phyloP scores from a whole-genome alignment of 2,888 invertebrate genomes.

The Doris montereyensis region DNA sequence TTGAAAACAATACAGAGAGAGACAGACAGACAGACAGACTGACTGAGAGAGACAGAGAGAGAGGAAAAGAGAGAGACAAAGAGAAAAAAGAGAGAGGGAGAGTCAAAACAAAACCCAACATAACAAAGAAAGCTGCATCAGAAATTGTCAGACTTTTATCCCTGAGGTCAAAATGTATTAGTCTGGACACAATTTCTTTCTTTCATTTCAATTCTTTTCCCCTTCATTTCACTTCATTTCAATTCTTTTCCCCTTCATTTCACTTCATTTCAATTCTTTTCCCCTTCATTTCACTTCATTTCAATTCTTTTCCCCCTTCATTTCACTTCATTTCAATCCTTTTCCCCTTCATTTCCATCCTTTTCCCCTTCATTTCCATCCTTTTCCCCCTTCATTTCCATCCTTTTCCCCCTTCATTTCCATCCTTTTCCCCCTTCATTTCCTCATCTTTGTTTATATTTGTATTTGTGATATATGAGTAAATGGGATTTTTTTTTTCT shows the following conservation, averaged over 20 bases:
- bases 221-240: background rate
- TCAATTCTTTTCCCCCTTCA: background rate
- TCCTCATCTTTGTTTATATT: background rate
- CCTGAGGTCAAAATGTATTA: too few species aligned
- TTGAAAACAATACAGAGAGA: background rate
- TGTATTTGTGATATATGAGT: too few species aligned
- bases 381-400: too few species aligned
- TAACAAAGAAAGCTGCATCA: too few species aligned
- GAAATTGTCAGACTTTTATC: too few species aligned
- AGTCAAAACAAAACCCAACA: too few species aligned
- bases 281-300: constrained; percentile 24
- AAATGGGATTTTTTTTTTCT: too few species aligned
- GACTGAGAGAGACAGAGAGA: background rate
- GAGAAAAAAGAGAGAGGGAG: background rate
- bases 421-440: background rate
- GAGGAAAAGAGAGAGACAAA: background rate
- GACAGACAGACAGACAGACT: background rate
- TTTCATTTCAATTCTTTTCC: constrained; percentile 7
- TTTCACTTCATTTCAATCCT: too few species aligned
- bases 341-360: background rate
- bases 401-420: background rate
- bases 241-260: background rate
- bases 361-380: background rate
- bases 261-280: constrained; percentile 5
- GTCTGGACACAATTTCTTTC: too few species aligned